Evolutionary conservation across 2,888 invertebrate species (phyloP), one percentile per base, ranked within the genome.

Genomic region (Adineta ricciae): DNA sequence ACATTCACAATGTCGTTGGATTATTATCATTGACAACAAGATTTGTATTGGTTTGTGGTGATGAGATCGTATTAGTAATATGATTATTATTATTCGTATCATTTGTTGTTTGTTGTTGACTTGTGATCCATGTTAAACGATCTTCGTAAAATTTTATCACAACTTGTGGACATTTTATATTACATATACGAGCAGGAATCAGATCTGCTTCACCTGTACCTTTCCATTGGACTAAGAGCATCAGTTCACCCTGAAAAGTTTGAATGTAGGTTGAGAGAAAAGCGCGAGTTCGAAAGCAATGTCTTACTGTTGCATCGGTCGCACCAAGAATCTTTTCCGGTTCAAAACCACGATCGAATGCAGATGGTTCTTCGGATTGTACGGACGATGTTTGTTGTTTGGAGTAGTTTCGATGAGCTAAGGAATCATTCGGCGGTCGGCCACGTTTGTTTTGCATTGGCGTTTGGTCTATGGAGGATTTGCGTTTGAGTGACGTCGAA

Each of bases 161-260:
- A 83, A 96, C 94, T 90, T 96, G 96, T 0, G 97, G 97, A 88
- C 96, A 97, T 88, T 94, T 94, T 0, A 94, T 92, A 88, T 97
- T 96, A 7, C 97, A 97, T 86, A 95, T 93, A 87, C 94, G 93
- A 0, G 97, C 95, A 0, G 95, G 95, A 8, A 97, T 96, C 85
- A 97, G 92, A 90, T 97, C 97, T 0, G 96, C 96, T 90, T 97
- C 96, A 89, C 97, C 96, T 0, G 94, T 94, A 87, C 95, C 96
- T 87, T 95, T 94, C 94, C 95, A 89, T 86, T 78, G 78, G 11
- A 78, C 41, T 14, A 78, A 78, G 24, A 78, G 8, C 78, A 78
- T 78, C n/a, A 78, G 41, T 78, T 78, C 78, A n/a, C 78, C 78
- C 38, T 41, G 3, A 5, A 32, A 21, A 52, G 7, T 32, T 16